A percentile compares a stretch with the other conserved stretches of the same genome.
Conservation (phyloP, 1,140 invertebrate genomes). For the Drosophila santomea region DNA sequence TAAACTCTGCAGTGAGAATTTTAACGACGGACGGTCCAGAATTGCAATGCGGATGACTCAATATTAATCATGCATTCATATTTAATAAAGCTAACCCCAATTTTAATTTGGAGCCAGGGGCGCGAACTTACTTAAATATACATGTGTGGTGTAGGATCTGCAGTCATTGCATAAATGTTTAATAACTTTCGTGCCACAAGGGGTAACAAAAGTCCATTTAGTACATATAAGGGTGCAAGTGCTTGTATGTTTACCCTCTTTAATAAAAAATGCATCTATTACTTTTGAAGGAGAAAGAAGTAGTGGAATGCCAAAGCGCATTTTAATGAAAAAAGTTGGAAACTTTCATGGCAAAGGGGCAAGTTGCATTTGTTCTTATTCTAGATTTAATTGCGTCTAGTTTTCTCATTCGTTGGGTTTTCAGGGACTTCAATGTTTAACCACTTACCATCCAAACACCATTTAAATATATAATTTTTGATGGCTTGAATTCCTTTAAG, state of each 20-base stretch:
- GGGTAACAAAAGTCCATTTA: conserved; percentile 22
- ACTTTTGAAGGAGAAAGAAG: conserved; percentile 28
- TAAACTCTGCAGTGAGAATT: background rate
- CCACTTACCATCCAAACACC: no score
- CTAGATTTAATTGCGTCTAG: background rate
- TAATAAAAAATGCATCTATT: conserved; percentile 47
- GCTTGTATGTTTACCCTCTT: conserved; percentile 29
- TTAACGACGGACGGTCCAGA: no score
- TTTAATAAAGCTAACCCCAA: conserved; percentile 17
- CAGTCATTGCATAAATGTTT: conserved; percentile 4
- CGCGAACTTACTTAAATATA: conserved; percentile 9
- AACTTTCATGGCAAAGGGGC: conserved; percentile 9
- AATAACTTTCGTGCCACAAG: background rate
- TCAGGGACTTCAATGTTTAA: background rate
- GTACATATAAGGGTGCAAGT: background rate
- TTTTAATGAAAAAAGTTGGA: conserved; percentile 45
- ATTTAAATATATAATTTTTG: no score
- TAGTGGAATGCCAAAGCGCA: conserved; percentile 10
- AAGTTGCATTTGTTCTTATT: conserved; percentile 7
- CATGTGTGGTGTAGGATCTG: conserved; percentile 3
- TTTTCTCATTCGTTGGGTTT: background rate
- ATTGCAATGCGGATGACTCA: background rate
- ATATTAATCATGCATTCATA: conserved; percentile 15
- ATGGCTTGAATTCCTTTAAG: background rate
- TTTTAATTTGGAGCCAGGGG: conserved; percentile 19